A percentile compares a stretch with the other conserved stretches of the same genome.
Evolutionary conservation across 1,140 invertebrate genomes (phyloP).

Genomic region (Drosophila eugracilis): DNA sequence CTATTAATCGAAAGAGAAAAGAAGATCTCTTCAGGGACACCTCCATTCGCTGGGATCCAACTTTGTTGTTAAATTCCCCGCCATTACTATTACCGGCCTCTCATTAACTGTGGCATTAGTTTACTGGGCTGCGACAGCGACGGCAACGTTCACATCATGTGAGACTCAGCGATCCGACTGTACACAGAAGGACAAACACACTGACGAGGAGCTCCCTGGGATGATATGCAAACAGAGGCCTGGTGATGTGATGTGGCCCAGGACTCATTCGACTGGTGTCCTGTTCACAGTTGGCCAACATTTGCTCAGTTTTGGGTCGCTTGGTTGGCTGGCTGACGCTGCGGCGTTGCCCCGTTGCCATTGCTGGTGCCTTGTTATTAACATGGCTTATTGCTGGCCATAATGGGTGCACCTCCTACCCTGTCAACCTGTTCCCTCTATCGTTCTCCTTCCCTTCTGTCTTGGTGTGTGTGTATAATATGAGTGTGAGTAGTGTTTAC

Average conservation of each 20-base stretch:
- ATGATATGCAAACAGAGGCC: conserved; percentile 48
- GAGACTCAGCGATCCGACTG: conserved; percentile 26
- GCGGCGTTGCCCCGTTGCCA: neutral
- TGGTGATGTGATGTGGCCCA: conserved; percentile 23
- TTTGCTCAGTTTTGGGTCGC: conserved; percentile 74
- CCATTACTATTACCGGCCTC: conserved; percentile 2
- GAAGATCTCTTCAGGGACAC: neutral
- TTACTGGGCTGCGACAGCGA: conserved; percentile 59
- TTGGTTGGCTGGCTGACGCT: conserved; percentile 38
- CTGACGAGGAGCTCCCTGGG: conserved; percentile 1
- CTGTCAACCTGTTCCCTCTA: conserved; percentile 53
- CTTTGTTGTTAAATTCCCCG: conserved; percentile 5
- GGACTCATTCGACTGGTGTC: conserved; percentile 21
- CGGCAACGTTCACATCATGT: conserved; percentile 25
- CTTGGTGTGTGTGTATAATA: neutral
- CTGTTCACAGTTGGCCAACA: conserved; percentile 57
- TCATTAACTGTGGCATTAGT: conserved; percentile 70
- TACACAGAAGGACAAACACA: conserved; percentile 35
- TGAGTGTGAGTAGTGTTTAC: conserved; percentile 56
- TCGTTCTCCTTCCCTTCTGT: neutral
- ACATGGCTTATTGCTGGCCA: conserved; percentile 79
- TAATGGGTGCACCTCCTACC: conserved; percentile 59
- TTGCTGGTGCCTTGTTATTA: conserved; percentile 64
- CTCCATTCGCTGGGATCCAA: neutral
- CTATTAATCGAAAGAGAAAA: too few species aligned